A percentile compares a stretch with the other conserved stretches of the same genome.
These are phyloP conservation scores for Nephrotoma guestfalica DNA, from an alignment of 2,888 invertebrate genomes.

Conservation along the genomic window DNA sequence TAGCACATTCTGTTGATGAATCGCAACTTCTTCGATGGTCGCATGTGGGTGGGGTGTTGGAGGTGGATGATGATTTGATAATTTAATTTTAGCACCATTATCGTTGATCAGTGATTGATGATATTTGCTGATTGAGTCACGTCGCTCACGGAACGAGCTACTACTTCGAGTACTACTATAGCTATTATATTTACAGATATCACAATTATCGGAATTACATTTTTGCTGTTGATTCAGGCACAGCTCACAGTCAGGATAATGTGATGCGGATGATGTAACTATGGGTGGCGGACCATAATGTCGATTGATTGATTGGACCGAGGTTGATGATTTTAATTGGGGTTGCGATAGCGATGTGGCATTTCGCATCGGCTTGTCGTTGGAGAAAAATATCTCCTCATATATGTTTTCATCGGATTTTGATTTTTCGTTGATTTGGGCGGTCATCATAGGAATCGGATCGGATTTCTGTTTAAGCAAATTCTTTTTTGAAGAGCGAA, in stretches of 20 bases:
- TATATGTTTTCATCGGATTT: constrained; percentile 33
- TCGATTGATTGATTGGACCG: background rate
- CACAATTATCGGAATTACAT: constrained; percentile 27
- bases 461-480: constrained; percentile 23
- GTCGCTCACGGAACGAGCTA: background rate
- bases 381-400: constrained; percentile 30
- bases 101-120: background rate
- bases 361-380: constrained; percentile 18
- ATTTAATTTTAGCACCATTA: background rate
- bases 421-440: constrained; percentile 20
- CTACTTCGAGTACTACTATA: background rate
- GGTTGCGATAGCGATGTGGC: background rate
- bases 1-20: constrained; percentile 19
- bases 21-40: background rate
- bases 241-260: constrained; percentile 26
- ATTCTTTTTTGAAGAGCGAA: constrained; percentile 29
- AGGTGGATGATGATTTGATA: constrained; percentile 4
- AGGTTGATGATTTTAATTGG: background rate
- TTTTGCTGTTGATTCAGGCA: constrained; percentile 29
- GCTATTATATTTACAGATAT: constrained; percentile 19
- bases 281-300: background rate
- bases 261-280: background rate
- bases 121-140: constrained; percentile 1
- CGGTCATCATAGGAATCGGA: constrained; percentile 9
- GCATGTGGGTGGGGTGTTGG: background rate